A percentile compares a stretch with the other conserved stretches of the same genome.
These are phyloP conservation scores for Alsophila aescularia DNA, from an alignment of 2,888 invertebrate genomes.

Conservation along the genomic window DNA sequence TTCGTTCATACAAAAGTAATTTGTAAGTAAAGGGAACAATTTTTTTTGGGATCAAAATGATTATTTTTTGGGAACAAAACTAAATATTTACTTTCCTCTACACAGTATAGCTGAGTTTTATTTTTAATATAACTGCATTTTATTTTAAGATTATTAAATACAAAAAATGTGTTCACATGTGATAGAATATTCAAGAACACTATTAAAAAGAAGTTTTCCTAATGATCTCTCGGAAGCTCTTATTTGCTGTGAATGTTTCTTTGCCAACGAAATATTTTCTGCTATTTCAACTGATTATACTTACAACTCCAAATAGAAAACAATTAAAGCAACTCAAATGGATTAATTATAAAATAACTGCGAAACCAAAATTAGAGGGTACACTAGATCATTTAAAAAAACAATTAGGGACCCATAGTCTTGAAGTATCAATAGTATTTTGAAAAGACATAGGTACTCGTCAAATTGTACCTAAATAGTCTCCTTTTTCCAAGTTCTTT, in stretches of 20 bases:
- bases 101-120: slow-evolving; percentile 6
- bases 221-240: slow-evolving; percentile 84
- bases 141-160: slow-evolving; percentile 35
- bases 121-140: slow-evolving; percentile 28
- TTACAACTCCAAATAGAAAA: too few species aligned
- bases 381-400: too few species aligned
- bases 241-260: slow-evolving; percentile 63
- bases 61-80: slow-evolving; percentile 25
- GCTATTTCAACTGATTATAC: neutral
- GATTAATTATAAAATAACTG: too few species aligned
- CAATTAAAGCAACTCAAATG: too few species aligned
- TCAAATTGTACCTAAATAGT: too few species aligned
- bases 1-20: slow-evolving; percentile 20
- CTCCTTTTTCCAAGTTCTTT: too few species aligned
- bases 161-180: slow-evolving; percentile 80
- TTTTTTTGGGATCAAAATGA: slow-evolving; percentile 60
- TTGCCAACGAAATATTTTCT: slow-evolving; percentile 41
- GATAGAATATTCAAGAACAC: slow-evolving; percentile 81
- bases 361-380: too few species aligned
- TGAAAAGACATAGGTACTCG: too few species aligned
- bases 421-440: too few species aligned
- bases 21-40: slow-evolving; percentile 51
- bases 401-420: too few species aligned
- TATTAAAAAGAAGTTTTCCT: slow-evolving; percentile 77
- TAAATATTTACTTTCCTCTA: neutral